A percentile compares a stretch with the other conserved stretches of the same genome.
Conservation (phyloP, 2,113 vertebrate genomes). For the Heterotis niloticus region DNA sequence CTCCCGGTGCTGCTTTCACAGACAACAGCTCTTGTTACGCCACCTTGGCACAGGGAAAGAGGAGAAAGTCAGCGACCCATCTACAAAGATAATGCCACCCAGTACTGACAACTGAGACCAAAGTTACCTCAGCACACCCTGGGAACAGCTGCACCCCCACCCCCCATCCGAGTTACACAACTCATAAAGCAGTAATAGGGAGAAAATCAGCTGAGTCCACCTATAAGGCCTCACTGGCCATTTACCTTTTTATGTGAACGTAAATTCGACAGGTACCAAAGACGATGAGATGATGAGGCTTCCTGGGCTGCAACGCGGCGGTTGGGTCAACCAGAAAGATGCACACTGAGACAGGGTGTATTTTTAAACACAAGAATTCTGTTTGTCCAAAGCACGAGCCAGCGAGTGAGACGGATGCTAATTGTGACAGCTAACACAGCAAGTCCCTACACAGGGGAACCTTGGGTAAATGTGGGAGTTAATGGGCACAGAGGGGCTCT, state of each 20-base stretch:
- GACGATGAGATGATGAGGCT: conserved; percentile 42
- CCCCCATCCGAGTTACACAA: conserved; percentile 59
- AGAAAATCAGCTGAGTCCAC: conserved; percentile 64
- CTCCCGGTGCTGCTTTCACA: neutral
- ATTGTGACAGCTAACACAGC: too few relatives aligned
- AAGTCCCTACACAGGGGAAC: too few relatives aligned
- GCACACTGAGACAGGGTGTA: neutral
- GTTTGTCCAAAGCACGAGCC: neutral
- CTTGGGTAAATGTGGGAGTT: too few relatives aligned
- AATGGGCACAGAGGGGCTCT: neutral
- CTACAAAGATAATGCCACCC: neutral
- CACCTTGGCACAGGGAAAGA: neutral
- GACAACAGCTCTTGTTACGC: neutral
- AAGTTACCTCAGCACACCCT: neutral
- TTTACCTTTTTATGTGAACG: conserved; percentile 67
- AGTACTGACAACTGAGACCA: neutral
- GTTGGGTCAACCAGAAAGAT: neutral
- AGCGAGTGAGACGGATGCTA: neutral
- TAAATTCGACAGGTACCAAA: conserved; percentile 61
- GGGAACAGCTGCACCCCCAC: conserved; percentile 39
- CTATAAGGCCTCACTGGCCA: conserved; percentile 55
- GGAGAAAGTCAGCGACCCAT: neutral
- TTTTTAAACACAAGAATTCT: neutral
- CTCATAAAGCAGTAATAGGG: conserved; percentile 66
- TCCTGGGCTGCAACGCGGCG: conserved; percentile 15